Conservation (phyloP, 2,113 vertebrate species). For the Excalfactoria chinensis region DNA sequence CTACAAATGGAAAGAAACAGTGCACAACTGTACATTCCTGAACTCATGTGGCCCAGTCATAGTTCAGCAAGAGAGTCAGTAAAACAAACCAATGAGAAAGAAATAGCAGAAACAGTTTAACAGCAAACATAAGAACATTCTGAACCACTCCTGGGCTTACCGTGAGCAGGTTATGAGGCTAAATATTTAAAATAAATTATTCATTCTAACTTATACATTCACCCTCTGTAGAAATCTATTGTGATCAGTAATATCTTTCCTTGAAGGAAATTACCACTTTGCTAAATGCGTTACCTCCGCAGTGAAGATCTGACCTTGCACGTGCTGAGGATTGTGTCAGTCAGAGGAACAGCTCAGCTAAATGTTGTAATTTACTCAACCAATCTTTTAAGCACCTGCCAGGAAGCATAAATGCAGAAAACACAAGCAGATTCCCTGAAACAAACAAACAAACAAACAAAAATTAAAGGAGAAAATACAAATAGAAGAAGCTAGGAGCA, state of each 20-base stretch:
- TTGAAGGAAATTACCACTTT: conserved; percentile 15
- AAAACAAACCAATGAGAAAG: background rate
- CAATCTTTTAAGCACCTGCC: background rate
- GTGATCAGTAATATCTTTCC: conserved; percentile 26
- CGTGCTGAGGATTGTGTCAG: background rate
- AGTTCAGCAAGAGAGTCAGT: background rate
- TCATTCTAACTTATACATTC: conserved; percentile 22
- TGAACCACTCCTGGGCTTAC: background rate
- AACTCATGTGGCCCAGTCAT: background rate
- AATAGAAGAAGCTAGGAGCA: background rate
- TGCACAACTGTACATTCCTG: background rate
- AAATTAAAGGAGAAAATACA: background rate
- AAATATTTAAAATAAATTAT: conserved; percentile 18
- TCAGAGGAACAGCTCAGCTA: background rate
- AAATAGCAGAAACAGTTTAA: background rate
- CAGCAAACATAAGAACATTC: background rate
- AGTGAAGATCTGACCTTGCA: background rate
- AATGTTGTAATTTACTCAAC: conserved; percentile 13
- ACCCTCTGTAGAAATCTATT: conserved; percentile 19
- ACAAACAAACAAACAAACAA: background rate
- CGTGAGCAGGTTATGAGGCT: background rate
- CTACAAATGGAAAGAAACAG: background rate
- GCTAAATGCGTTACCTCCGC: background rate
- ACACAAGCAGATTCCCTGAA: background rate
- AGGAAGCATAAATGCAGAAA: conserved; percentile 15